These are phyloP conservation scores for Epicauta chinensis DNA, from an alignment of 1,140 invertebrate genomes.

Conservation along the genomic window DNA sequence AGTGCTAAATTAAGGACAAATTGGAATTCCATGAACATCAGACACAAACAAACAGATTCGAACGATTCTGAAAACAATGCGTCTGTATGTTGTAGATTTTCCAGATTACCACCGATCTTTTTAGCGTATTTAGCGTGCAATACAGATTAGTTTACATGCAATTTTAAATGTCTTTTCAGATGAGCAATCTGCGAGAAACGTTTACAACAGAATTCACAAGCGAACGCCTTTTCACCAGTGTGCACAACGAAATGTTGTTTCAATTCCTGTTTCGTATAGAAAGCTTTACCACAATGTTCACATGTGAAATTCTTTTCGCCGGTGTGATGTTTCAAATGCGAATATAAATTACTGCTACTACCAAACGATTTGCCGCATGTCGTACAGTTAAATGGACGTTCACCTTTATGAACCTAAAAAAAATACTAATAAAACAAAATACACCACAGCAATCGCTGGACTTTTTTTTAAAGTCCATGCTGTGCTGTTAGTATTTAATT, in stretches of 20 bases:
- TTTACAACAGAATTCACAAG: slow-evolving; percentile 33
- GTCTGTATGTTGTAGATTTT: too few species aligned
- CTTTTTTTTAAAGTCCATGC: too few species aligned
- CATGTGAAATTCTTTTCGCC: slow-evolving; percentile 61
- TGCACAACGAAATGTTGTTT: slow-evolving; percentile 32
- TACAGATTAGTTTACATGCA: slow-evolving; percentile 8
- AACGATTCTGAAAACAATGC: too few species aligned
- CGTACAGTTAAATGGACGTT: slow-evolving; percentile 42
- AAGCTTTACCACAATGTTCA: slow-evolving; percentile 42
- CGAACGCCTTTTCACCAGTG: slow-evolving; percentile 34
- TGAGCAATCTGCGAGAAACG: slow-evolving; percentile 35
- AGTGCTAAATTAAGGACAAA: too few species aligned
- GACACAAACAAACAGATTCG: too few species aligned
- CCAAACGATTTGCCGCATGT: slow-evolving; percentile 56
- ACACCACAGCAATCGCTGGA: too few species aligned
- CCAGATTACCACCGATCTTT: too few species aligned
- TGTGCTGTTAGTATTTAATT: background rate
- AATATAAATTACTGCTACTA: slow-evolving; percentile 27
- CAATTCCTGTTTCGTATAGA: slow-evolving; percentile 40
- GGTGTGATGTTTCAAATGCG: slow-evolving; percentile 59
- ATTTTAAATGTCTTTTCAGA: slow-evolving; percentile 24
- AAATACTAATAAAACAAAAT: slow-evolving; percentile 14
- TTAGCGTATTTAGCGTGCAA: too few species aligned
- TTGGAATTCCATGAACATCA: too few species aligned
- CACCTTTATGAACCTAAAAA: slow-evolving; percentile 33